Conservation (phyloP, 2,797 vertebrate genomes). For the Enteromius anoplus region DNA sequence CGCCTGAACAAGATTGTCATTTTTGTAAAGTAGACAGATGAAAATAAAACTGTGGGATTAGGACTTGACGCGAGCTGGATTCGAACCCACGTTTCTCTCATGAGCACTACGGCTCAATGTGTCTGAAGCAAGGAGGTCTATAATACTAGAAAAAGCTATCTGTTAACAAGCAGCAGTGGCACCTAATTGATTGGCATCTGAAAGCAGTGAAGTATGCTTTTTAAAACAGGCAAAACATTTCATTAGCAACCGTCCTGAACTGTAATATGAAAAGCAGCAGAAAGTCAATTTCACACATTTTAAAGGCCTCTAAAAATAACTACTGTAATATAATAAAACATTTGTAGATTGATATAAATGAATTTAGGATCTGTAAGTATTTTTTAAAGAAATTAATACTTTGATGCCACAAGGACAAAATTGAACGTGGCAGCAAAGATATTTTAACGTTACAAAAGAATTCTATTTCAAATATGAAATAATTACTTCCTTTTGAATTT, state of each 20-base stretch:
- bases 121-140: background rate
- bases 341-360: background rate
- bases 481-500: background rate
- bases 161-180: background rate
- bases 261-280: background rate
- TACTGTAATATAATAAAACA: background rate
- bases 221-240: background rate
- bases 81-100: background rate
- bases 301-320: background rate
- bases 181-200: background rate
- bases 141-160: background rate
- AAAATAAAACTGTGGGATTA: background rate
- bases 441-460: background rate
- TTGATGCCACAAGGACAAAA: background rate
- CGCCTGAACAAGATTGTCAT: background rate
- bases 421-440: background rate
- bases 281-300: background rate
- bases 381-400: background rate
- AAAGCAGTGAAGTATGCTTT: background rate
- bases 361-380: background rate
- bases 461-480: background rate
- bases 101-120: background rate
- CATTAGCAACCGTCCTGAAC: background rate
- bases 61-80: background rate
- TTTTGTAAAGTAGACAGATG: background rate